Base-by-base conservation (phyloP, 1,140 invertebrate genomes). In the Cecropterus lyciades region DNA sequence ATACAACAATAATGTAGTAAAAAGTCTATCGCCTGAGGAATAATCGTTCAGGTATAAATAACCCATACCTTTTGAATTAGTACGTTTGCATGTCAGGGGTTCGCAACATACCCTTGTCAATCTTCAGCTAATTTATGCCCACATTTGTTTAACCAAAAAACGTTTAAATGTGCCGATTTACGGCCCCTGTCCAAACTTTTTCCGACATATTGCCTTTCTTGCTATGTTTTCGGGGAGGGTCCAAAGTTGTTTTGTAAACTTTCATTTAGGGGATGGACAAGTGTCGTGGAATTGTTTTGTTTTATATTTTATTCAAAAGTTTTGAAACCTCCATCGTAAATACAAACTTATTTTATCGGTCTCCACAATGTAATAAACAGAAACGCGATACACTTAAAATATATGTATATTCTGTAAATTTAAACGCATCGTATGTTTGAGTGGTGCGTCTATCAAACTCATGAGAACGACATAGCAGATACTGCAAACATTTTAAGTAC, bases 81-180 rank as follows among this genome's bases (percentile, higher is more conserved):
- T 17, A 37, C 10, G 15, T 53, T 40, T 49, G 11, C 30, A 40
- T 62, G 59, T 62, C 59, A 51, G 60, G 48, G 48, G 45, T 63
- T 80, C 52, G 52, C 56, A 70, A 73, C 55, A 66, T 46, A 82
- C 87, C 87, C 87, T 77, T 79, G 84, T 88, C 87, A 88, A 80
- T 87, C 80, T 77, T 66, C 75, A 55, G 70, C 72, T 88, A 88
- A 90, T 90, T 90, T 90, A 90, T 86, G 72, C 73, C 68, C 80
- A 67, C 80, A 84, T 89, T 89, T 86, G 84, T 85, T 85, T 87
- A 71, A 87, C 87, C 85, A 78, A 88, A 88, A 89, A 88, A 82
- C 81, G 79, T 88, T 89, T 85, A 80, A 82, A 79, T 69, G 65
- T 67, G 16, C 75, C 77, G 78, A 85, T 87, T 84, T 85, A 85